Conservation (phyloP, 2,113 vertebrate species). For the Sula dactylatra region DNA sequence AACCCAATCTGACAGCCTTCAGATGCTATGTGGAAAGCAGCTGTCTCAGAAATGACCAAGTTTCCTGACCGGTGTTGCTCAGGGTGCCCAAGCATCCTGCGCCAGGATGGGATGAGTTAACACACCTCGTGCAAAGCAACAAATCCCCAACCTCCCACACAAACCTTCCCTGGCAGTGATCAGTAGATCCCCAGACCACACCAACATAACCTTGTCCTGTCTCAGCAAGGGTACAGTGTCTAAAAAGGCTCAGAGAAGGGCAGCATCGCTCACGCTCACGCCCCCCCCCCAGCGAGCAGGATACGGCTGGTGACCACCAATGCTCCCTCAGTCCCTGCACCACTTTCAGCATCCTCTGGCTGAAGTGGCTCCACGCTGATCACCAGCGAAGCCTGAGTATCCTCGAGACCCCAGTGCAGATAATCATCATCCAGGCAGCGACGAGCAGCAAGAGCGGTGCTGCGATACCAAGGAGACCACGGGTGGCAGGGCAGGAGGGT, state of each 20-base stretch:
- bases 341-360: constrained; percentile 73
- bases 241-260: constrained; percentile 60
- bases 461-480: constrained; percentile 58
- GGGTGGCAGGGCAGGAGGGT: constrained; percentile 65
- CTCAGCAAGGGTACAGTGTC: constrained; percentile 73
- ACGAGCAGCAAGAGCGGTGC: constrained; percentile 48
- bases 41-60: not conserved
- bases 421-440: constrained; percentile 57
- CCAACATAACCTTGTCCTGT: constrained; percentile 81
- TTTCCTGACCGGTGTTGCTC: not conserved
- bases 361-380: constrained; percentile 54
- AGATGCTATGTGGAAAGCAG: not conserved
- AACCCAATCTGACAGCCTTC: constrained; percentile 1
- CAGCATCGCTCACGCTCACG: not conserved
- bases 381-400: constrained; percentile 54
- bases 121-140: constrained; percentile 65
- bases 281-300: not conserved
- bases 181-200: constrained; percentile 81
- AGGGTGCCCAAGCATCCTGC: rapidly evolving
- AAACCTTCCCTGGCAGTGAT: constrained; percentile 75
- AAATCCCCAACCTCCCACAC: constrained; percentile 69
- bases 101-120: constrained; percentile 48
- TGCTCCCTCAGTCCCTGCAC: constrained; percentile 46
- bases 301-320: constrained; percentile 60
- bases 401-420: constrained; percentile 61